Evolutionary conservation across 2,113 vertebrate species (phyloP).

Genomic region (Pitta sordida): DNA sequence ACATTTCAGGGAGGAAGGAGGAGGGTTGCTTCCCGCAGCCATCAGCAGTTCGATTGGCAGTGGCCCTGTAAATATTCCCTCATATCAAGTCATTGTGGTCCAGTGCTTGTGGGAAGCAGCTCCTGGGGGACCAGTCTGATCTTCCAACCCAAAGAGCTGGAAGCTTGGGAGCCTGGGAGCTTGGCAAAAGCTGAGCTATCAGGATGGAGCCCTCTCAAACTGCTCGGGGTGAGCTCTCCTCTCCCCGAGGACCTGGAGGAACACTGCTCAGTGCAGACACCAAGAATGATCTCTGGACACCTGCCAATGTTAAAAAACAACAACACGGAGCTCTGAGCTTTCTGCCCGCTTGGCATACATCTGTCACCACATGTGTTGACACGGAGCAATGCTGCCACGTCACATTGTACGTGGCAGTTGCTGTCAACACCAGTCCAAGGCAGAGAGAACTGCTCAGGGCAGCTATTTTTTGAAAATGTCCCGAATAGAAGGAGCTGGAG

Average conservation of each 20-base stretch:
- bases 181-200: not conserved
- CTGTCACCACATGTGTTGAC: constrained; percentile 34
- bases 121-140: not conserved
- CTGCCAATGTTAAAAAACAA: not conserved
- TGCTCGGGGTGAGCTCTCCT: not conserved
- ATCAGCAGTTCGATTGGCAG: not conserved
- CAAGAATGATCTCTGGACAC: not conserved
- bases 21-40: not conserved
- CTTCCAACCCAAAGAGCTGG: not conserved
- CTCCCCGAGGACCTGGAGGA: not conserved
- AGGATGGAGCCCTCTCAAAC: not conserved
- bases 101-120: fast-evolving
- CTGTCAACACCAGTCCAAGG: constrained; percentile 8
- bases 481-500: not conserved
- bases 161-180: not conserved
- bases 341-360: constrained; percentile 14
- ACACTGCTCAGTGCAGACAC: not conserved
- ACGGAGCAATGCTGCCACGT: constrained; percentile 25
- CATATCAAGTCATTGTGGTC: fast-evolving
- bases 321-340: not conserved
- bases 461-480: constrained; percentile 9
- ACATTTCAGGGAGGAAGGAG: not conserved
- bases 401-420: not conserved
- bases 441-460: constrained; percentile 16
- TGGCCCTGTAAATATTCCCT: fast-evolving